Percentiles rank a stretch among this genome's conserved stretches.
These are phyloP conservation scores for Serilophus lunatus DNA, from an alignment of 2,113 vertebrate species.

Conservation along the genomic window DNA sequence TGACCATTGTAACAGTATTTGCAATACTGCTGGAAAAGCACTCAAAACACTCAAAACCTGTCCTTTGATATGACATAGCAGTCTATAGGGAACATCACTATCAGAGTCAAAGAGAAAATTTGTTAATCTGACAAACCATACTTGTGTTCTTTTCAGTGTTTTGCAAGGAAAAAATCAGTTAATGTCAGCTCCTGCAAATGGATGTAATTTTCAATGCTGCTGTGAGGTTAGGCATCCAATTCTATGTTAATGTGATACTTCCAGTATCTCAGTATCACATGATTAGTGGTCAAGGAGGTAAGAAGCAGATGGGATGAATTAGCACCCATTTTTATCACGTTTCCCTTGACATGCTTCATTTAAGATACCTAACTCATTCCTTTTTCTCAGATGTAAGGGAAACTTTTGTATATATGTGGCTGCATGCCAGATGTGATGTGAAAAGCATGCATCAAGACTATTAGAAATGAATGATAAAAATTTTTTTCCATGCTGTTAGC, in stretches of 20 bases:
- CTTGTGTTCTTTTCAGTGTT: not conserved
- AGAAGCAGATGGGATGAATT: not conserved
- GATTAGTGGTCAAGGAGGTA: not conserved
- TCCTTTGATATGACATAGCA: not conserved
- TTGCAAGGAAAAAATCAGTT: not conserved
- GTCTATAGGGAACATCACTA: not conserved
- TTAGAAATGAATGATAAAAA: not conserved
- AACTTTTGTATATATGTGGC: not conserved
- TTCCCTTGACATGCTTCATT: not conserved
- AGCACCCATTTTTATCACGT: not conserved
- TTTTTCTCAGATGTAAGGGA: not conserved
- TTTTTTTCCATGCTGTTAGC: not conserved
- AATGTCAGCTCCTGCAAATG: not conserved
- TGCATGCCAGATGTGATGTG: not conserved
- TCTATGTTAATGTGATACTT: not conserved
- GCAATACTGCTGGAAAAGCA: not conserved
- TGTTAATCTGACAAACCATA: not conserved
- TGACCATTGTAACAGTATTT: not conserved
- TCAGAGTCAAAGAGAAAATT: not conserved
- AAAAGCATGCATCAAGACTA: not conserved
- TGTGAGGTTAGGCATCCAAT: not conserved
- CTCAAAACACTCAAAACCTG: not conserved
- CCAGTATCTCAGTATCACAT: not conserved
- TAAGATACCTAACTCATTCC: not conserved
- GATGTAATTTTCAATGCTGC: not conserved